Percentiles rank a stretch among this genome's conserved stretches.
phyloP scores from a whole-genome alignment of 2,888 invertebrate genomes.

The Luperina nickerlii region DNA sequence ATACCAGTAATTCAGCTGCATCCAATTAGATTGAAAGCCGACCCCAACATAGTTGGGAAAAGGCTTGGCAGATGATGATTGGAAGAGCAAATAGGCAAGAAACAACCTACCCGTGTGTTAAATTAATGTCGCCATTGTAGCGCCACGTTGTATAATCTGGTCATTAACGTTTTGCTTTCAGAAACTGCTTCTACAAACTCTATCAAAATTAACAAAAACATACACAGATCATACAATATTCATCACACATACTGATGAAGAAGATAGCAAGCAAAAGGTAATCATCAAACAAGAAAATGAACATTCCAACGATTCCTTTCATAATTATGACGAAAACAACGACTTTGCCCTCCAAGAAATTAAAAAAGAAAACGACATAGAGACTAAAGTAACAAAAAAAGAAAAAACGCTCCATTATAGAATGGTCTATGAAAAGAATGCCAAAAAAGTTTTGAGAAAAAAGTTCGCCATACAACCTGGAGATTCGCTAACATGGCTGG shows the following conservation, averaged over 20 bases:
- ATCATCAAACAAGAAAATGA: conserved; percentile 50
- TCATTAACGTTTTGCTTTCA: conserved; percentile 29
- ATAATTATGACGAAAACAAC: background rate
- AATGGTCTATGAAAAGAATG: conserved; percentile 48
- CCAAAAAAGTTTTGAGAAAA: conserved; percentile 48
- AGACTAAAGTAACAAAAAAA: conserved; percentile 8
- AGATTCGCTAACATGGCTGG: conserved; percentile 36
- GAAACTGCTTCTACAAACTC: conserved; percentile 19
- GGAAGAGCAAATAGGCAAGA: no score
- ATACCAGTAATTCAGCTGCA: no score
- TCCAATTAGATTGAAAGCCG: no score
- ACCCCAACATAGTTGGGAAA: no score
- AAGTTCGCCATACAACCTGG: conserved; percentile 35
- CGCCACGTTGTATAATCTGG: background rate
- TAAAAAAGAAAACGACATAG: conserved; percentile 48
- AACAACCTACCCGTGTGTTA: no score
- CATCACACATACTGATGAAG: conserved; percentile 34
- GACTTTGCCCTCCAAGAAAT: conserved; percentile 27
- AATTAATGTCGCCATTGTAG: no score
- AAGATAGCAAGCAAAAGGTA: conserved; percentile 19
- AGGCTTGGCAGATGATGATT: no score
- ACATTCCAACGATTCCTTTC: conserved; percentile 26
- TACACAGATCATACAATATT: conserved; percentile 35
- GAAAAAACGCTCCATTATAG: conserved; percentile 41
- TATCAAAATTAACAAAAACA: conserved; percentile 48